Evolutionary conservation across 2,888 invertebrate species (phyloP), one percentile per base, ranked within the genome.

Genomic region (Apodemia hepburni): DNA sequence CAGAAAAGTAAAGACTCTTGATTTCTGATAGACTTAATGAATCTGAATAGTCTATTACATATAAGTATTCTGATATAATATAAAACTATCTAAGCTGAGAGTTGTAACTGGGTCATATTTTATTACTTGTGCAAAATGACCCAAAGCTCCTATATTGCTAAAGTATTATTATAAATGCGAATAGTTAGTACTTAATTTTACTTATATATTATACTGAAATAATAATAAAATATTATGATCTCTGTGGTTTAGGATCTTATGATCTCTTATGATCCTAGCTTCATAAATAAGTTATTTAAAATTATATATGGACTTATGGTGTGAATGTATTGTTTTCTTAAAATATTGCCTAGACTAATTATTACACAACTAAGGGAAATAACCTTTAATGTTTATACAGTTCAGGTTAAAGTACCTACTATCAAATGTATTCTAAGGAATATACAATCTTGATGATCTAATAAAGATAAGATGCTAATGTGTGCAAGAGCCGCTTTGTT

Each of bases 401-500:
- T 18, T 18, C 11, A 27, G 51, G 51, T 51, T 51, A 18, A 27
- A 22, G 27, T 51, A 51, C 51, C 51, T 22, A 27, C 27, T 27
- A 51, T 51, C 51, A 22, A 22, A 22, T 22, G 18, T 51, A 22
- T 27, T 51, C 42, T 29, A 33, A 47, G 11, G 27, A 33, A 57
- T 45, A 57, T 18, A 15, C 42, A 45, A 61, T 45, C 54, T 17
- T 61, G 12, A 29, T 51, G n/a, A 45, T 47, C 29, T 62, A 38
- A 61, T 63, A 63, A 59, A 51, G 47, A 11, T 62, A 59, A 63
- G 69, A 73, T 74, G 68, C 68, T 65, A 65, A 66, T 58, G 33
- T 49, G 64, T 38, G 54, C 59, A 66, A 69, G 66, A 64, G 69
- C 67, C 70, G 72, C 70, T 73, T 72, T 68, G 66, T 70, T 69